Evolutionary conservation across 2,888 invertebrate genomes (phyloP).

Genomic region (Aricia artaxerxes): DNA sequence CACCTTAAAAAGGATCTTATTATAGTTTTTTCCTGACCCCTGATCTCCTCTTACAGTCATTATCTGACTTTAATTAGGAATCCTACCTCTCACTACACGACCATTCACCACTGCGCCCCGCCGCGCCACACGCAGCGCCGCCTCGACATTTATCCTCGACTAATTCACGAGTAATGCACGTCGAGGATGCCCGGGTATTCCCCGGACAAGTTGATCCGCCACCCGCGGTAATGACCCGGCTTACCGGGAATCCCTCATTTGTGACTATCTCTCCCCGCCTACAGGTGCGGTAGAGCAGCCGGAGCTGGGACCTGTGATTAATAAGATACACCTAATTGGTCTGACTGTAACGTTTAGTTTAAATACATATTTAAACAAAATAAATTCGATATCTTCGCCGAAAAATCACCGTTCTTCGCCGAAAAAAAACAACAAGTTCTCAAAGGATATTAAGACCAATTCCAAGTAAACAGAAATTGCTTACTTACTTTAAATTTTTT

Average conservation of each 20-base stretch:
- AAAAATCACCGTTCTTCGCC: too few species aligned
- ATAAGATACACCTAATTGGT: background rate
- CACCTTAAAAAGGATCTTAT: background rate
- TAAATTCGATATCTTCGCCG: too few species aligned
- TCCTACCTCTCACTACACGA: background rate
- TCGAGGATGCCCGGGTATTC: constrained; percentile 5
- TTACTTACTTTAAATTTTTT: too few species aligned
- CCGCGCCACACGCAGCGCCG: background rate
- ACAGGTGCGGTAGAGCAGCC: constrained; percentile 4
- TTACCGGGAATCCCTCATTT: constrained; percentile 50
- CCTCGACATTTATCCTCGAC: background rate
- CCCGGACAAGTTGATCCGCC: constrained; percentile 52
- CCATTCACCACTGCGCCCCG: background rate
- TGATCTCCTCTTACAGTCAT: background rate
- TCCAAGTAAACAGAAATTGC: too few species aligned
- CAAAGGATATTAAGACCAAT: too few species aligned
- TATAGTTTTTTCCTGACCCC: background rate
- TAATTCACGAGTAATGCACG: constrained; percentile 5
- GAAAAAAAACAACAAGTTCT: too few species aligned
- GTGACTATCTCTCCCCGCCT: constrained; percentile 38
- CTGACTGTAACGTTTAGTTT: too few species aligned
- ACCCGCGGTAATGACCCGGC: constrained; percentile 50
- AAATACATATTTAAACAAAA: too few species aligned
- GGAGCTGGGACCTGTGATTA: constrained; percentile 31
- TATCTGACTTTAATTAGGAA: background rate